A percentile compares a stretch with the other conserved stretches of the same genome.
Evolutionary conservation across 2,888 invertebrate genomes (phyloP).

Genomic region (Amphipoea lucens): DNA sequence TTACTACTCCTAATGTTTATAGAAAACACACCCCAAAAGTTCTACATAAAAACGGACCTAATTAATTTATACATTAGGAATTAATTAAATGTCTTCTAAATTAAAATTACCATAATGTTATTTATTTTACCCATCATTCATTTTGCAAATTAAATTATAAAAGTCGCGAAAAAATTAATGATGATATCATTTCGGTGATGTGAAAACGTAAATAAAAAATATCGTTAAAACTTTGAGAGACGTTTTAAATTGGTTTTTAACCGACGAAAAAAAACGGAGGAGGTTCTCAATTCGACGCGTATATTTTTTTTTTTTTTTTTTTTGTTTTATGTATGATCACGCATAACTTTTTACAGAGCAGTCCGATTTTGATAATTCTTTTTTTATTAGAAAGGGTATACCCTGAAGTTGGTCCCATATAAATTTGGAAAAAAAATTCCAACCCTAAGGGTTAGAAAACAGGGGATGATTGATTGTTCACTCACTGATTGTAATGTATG

Average conservation of each 20-base stretch:
- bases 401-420: no score
- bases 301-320: no score
- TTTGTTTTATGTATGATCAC: no score
- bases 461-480: no score
- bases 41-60: conserved; percentile 15
- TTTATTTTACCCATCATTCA: conserved; percentile 15
- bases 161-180: conserved; percentile 5
- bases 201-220: background rate
- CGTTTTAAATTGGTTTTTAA: background rate
- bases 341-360: no score
- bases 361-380: no score
- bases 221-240: background rate
- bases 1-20: background rate
- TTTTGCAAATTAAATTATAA: conserved; percentile 33
- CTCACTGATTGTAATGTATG: no score
- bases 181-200: conserved; percentile 1
- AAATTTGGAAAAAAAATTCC: no score
- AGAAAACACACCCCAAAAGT: conserved; percentile 41
- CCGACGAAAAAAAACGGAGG: no score
- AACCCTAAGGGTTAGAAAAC: no score
- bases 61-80: conserved; percentile 39
- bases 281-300: no score
- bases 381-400: no score
- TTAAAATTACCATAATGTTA: conserved; percentile 24
- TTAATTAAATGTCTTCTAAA: conserved; percentile 19